phyloP scores from a whole-genome alignment of 2,113 vertebrate genomes.

The Microcebus murinus region DNA sequence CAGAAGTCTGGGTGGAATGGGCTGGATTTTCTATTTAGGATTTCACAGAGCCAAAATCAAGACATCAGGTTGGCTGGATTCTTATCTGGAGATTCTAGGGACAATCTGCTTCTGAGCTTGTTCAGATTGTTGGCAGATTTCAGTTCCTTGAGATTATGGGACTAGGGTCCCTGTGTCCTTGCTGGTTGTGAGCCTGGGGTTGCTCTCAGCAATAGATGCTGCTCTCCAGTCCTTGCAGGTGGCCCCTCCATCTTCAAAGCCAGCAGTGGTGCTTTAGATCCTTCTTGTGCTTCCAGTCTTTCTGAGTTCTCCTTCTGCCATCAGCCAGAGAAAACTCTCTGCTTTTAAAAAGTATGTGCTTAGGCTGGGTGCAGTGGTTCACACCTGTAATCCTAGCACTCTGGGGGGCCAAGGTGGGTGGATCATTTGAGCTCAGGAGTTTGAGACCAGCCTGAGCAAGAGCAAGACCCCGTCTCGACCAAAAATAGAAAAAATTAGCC shows the following conservation, averaged over 20 bases:
- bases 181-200: not conserved
- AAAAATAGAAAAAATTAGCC: no score
- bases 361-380: not conserved
- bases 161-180: not conserved
- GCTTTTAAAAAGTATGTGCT: not conserved
- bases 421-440: no score
- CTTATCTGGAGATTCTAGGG: not conserved
- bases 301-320: not conserved
- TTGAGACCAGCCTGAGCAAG: no score
- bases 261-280: not conserved
- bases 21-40: not conserved
- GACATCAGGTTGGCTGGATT: not conserved
- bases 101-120: not conserved
- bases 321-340: not conserved
- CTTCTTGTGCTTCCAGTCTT: not conserved
- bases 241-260: not conserved
- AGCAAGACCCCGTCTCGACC: no score
- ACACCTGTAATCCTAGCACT: no score
- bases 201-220: not conserved
- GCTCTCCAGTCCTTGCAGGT: not conserved
- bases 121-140: not conserved
- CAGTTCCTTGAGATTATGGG: not conserved
- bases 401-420: no score
- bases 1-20: not conserved
- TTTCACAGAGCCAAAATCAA: not conserved